Evolutionary conservation across 2,113 vertebrate genomes (phyloP), one percentile per base, ranked within the genome.

Genomic region (Synchiropus splendidus): DNA sequence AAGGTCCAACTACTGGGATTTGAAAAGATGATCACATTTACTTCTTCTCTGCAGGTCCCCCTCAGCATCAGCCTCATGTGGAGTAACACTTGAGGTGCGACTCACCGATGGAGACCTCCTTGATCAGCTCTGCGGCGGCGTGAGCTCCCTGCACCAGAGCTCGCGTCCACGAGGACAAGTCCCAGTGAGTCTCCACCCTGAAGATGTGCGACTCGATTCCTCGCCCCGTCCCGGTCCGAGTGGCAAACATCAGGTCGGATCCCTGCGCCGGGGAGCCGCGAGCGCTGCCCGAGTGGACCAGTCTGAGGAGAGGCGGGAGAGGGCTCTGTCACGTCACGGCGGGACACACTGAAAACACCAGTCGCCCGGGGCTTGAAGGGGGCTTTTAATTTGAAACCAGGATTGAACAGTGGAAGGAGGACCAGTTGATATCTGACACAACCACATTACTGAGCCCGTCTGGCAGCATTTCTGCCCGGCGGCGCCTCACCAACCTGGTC

Each of bases 151-250:
- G 94, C 13, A 97, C 94, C 1, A 98, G 78, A 2, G 88, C 81
- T 0, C 94, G 83, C 0, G 92, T 98, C 94, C 94, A 98, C 0
- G 87, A 83, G 0, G 94, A 97, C 70, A 98, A 83, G 52, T 98
- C 94, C 52, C 92, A 90, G 75, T 96, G 92, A 1, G 89, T 96
- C 78, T 98, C 94, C 66, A 93, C 94, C 0, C 90, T 80, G 76
- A 98, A 98, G 9, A 93, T 32, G 36, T 91, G 92, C 67, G 89
- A 90, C 79, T 97, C 94, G 15, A 98, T 88, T 5, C 94, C 92
- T 38, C 90, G 92, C 1, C 88, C 86, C 0, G 90, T 93, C 27
- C 94, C 94, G 0, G 92, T 96, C 43, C 94, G 82, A 0, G 91
- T 95, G 73, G 88, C 90, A 1, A 98, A 97, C 0, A 87, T 87